A percentile compares a stretch with the other conserved stretches of the same genome.
Evolutionary conservation across 2,797 vertebrate species (phyloP).

Genomic region (Tiaroga cobitis): DNA sequence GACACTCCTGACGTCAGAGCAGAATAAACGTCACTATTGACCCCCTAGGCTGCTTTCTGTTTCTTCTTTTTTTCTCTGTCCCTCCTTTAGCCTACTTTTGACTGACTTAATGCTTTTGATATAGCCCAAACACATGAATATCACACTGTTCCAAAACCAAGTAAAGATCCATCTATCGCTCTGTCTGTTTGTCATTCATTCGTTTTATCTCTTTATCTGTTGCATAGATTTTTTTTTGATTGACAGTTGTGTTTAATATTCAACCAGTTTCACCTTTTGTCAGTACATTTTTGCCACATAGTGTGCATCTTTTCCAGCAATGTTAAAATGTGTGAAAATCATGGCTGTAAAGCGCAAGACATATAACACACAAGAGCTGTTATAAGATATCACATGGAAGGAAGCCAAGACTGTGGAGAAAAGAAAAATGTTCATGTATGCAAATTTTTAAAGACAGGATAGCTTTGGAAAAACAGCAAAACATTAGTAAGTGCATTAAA

Average conservation of each 20-base stretch:
- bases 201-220: background rate
- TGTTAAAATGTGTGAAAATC: background rate
- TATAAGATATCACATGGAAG: slow-evolving; percentile 19
- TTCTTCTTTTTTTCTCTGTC: background rate
- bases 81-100: slow-evolving; percentile 26
- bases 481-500: slow-evolving; percentile 18
- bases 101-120: slow-evolving; percentile 7
- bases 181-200: background rate
- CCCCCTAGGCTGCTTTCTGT: slow-evolving; percentile 39
- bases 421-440: slow-evolving; percentile 19
- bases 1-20: slow-evolving; percentile 73
- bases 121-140: background rate
- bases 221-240: background rate
- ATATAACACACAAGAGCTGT: slow-evolving; percentile 4
- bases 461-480: slow-evolving; percentile 16
- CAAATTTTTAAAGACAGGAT: slow-evolving; percentile 12
- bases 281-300: background rate
- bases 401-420: background rate
- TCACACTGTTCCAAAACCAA: background rate
- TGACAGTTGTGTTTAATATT: background rate
- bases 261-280: background rate
- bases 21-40: slow-evolving; percentile 65
- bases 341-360: slow-evolving; percentile 1
- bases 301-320: slow-evolving; percentile 1
- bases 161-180: background rate